Evolutionary conservation across 1,140 invertebrate species (phyloP).

Genomic region (Lysiphlebus fabarum): DNA sequence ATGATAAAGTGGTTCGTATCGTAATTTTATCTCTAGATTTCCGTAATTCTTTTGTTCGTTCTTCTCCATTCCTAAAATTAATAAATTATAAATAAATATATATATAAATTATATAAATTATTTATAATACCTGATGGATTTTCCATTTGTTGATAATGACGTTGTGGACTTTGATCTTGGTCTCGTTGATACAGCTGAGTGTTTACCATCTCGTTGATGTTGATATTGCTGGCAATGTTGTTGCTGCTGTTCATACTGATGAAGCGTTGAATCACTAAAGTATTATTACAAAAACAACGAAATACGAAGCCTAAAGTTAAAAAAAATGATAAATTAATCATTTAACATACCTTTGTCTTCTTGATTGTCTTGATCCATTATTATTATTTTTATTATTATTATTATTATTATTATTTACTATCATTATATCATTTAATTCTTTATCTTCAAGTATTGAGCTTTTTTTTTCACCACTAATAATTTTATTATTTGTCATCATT

Average conservation of each 20-base stretch:
- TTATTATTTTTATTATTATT: too few relatives aligned
- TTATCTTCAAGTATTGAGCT: not conserved
- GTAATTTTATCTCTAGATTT: slow-evolving; percentile 72
- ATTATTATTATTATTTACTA: too few relatives aligned
- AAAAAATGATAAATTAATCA: not conserved
- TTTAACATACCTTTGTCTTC: slow-evolving; percentile 15
- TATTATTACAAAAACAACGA: slow-evolving; percentile 19
- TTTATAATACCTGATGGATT: slow-evolving; percentile 7
- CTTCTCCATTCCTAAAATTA: slow-evolving; percentile 1
- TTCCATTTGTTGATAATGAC: slow-evolving; percentile 15
- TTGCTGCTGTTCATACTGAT: slow-evolving; percentile 10
- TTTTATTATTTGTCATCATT: not conserved
- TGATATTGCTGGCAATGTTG: not conserved
- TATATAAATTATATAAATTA: not conserved
- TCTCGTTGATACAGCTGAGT: not conserved
- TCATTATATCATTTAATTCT: not conserved
- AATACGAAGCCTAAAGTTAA: slow-evolving; percentile 1
- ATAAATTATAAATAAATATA: slow-evolving; percentile 4
- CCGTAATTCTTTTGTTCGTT: slow-evolving; percentile 45
- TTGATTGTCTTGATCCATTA: not conserved
- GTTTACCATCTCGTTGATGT: slow-evolving; percentile 5
- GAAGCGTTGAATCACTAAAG: slow-evolving; percentile 23
- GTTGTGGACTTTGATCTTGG: slow-evolving; percentile 17
- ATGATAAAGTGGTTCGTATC: slow-evolving; percentile 72
- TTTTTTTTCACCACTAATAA: not conserved